A percentile compares a stretch with the other conserved stretches of the same genome.
Evolutionary conservation across 2,113 vertebrate genomes (phyloP).

Genomic region (Atherinomorus stipes): DNA sequence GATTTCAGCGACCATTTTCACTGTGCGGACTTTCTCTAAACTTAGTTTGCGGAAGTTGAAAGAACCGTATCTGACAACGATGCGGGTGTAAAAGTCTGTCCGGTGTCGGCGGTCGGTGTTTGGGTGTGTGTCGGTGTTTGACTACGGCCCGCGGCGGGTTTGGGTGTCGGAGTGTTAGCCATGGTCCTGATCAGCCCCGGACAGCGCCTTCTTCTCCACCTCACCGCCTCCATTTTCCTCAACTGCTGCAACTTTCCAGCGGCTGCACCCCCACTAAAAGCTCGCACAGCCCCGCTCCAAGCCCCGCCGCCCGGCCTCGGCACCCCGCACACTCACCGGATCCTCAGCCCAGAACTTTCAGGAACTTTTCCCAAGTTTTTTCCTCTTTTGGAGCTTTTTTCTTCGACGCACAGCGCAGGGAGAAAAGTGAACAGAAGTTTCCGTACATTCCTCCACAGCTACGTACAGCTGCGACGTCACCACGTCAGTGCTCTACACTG

Average conservation of each 20-base stretch:
- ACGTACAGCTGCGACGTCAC: slow-evolving; percentile 74
- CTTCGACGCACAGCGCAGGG: slow-evolving; percentile 38
- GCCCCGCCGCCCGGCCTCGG: not conserved
- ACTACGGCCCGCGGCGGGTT: not conserved
- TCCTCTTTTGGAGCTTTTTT: not conserved
- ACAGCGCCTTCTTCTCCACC: slow-evolving; percentile 86
- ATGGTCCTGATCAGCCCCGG: slow-evolving; percentile 90
- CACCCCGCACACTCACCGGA: slow-evolving; percentile 27
- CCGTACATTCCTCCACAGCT: slow-evolving; percentile 91
- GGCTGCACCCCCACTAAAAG: slow-evolving; percentile 1
- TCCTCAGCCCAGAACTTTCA: slow-evolving; percentile 17
- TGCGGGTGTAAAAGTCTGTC: not conserved
- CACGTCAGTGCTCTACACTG: slow-evolving; percentile 13
- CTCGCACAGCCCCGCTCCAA: not conserved
- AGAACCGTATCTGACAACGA: too few relatives aligned
- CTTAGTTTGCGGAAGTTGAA: not conserved
- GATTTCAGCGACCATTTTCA: not conserved
- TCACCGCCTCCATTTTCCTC: slow-evolving; percentile 80
- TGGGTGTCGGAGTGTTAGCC: slow-evolving; percentile 74
- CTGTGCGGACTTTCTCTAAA: not conserved
- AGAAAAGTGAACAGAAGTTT: slow-evolving; percentile 78
- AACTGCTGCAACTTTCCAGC: slow-evolving; percentile 50
- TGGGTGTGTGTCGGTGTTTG: not conserved
- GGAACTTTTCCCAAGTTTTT: slow-evolving; percentile 18
- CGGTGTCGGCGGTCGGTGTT: too few relatives aligned